Percentiles rank a stretch among this genome's conserved stretches.
Evolutionary conservation across 2,797 vertebrate genomes (phyloP).

Genomic region (Scarus forsteni): DNA sequence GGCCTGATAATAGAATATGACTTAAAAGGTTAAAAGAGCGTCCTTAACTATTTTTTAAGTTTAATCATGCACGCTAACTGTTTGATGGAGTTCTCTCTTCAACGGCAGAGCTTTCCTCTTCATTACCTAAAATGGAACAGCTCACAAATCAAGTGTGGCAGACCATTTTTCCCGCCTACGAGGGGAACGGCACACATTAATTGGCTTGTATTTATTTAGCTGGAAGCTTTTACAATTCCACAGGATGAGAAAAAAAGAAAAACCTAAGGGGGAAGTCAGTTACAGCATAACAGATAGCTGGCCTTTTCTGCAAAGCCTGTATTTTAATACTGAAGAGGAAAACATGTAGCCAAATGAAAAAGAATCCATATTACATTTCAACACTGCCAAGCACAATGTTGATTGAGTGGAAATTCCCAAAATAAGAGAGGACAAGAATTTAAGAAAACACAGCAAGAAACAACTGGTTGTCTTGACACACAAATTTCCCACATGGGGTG

Average conservation of each 20-base stretch:
- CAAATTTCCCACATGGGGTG: slow-evolving; percentile 43
- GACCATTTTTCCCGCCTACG: slow-evolving; percentile 65
- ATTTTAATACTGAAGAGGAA: slow-evolving; percentile 36
- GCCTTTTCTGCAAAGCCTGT: slow-evolving; percentile 41
- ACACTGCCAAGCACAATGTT: slow-evolving; percentile 3
- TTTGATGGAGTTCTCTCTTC: slow-evolving; percentile 71
- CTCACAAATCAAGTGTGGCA: slow-evolving; percentile 80
- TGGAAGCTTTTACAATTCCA: slow-evolving; percentile 76
- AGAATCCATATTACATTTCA: slow-evolving; percentile 3
- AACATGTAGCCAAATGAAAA: slow-evolving; percentile 26
- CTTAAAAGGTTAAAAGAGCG: slow-evolving; percentile 74
- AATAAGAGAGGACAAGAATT: background rate
- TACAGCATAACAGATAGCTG: slow-evolving; percentile 36
- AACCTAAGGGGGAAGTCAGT: slow-evolving; percentile 12
- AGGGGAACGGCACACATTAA: slow-evolving; percentile 79
- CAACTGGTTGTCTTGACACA: slow-evolving; percentile 43
- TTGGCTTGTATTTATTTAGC: slow-evolving; percentile 83
- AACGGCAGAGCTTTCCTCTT: slow-evolving; percentile 69
- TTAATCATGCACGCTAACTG: slow-evolving; percentile 65
- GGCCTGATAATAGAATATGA: slow-evolving; percentile 71
- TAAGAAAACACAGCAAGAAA: slow-evolving; percentile 36
- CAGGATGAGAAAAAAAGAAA: slow-evolving; percentile 45
- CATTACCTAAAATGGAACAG: slow-evolving; percentile 79
- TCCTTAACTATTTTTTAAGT: slow-evolving; percentile 75
- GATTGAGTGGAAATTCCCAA: slow-evolving; percentile 16